Percentiles rank a stretch among this genome's conserved stretches.
These are phyloP conservation scores for Dendrocincla tyrannina DNA, from an alignment of 2,797 vertebrate species.

Conservation along the genomic window DNA sequence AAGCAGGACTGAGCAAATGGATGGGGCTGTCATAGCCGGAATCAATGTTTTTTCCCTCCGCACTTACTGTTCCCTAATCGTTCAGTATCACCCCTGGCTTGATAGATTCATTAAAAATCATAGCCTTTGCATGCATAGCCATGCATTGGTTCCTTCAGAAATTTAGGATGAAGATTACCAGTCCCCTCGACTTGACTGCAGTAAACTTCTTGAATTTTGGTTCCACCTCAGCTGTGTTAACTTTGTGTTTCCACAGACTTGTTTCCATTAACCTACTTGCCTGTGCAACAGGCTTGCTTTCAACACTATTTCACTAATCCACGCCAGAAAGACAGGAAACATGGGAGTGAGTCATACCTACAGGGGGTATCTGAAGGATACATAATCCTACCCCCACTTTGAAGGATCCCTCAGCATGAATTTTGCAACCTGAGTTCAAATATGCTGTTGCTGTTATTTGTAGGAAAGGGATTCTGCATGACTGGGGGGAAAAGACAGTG, in stretches of 20 bases:
- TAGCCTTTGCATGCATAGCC: not conserved
- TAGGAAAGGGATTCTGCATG: not conserved
- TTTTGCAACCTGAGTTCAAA: not conserved
- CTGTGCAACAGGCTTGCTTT: too few species aligned
- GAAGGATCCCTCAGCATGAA: not conserved
- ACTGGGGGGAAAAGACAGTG: rapidly evolving
- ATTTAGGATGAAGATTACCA: not conserved
- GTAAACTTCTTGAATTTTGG: not conserved
- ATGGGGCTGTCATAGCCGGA: not conserved
- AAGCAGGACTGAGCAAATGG: not conserved
- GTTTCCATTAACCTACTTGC: not conserved
- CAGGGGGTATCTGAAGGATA: not conserved
- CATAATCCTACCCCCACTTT: not conserved
- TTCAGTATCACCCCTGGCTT: not conserved
- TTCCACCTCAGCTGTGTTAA: not conserved
- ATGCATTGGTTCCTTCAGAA: not conserved
- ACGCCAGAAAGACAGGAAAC: not conserved
- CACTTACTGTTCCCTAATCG: not conserved
- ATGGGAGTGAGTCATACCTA: not conserved
- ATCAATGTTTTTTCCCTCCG: not conserved
- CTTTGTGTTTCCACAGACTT: not conserved
- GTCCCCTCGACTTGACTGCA: not conserved
- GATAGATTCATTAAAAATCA: not conserved
- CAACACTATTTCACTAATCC: not conserved
- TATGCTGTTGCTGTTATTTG: not conserved